phyloP scores from a whole-genome alignment of 2,888 invertebrate genomes.

The Linyphia triangularis region DNA sequence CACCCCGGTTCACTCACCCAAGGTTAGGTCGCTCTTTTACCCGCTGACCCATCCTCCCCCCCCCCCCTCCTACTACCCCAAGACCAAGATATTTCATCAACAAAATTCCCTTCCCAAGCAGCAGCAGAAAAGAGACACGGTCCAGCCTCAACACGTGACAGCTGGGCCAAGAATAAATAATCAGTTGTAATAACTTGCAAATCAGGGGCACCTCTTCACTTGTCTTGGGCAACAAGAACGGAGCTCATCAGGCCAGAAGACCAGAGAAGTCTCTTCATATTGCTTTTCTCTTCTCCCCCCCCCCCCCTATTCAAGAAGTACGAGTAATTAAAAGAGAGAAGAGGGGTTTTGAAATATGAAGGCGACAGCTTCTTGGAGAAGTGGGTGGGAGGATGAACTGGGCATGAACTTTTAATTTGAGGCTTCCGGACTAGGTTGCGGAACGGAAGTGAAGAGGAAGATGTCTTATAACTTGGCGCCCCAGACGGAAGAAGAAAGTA shows the following conservation, averaged over 20 bases:
- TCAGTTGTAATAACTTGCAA: neutral
- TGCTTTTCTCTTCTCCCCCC: too few species aligned
- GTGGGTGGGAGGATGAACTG: too few species aligned
- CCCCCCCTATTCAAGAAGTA: too few species aligned
- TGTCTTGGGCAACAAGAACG: neutral
- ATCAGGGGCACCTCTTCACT: neutral
- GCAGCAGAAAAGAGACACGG: neutral
- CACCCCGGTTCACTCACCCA: neutral
- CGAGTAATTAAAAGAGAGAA: neutral
- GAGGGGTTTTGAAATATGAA: neutral
- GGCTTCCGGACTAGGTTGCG: neutral
- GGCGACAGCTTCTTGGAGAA: neutral
- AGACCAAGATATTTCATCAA: too few species aligned
- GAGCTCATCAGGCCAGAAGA: too few species aligned
- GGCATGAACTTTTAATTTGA: neutral
- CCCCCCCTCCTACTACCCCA: too few species aligned
- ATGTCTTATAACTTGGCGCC: too few species aligned
- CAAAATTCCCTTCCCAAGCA: neutral
- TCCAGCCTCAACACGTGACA: neutral
- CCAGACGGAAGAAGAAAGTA: too few species aligned
- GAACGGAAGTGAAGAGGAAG: too few species aligned
- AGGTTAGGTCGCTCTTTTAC: neutral
- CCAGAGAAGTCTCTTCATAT: too few species aligned
- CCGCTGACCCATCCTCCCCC: neutral
- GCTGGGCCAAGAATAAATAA: neutral